These are phyloP conservation scores for Trichogramma pretiosum DNA, from an alignment of 1,140 invertebrate genomes.

Conservation along the genomic window DNA sequence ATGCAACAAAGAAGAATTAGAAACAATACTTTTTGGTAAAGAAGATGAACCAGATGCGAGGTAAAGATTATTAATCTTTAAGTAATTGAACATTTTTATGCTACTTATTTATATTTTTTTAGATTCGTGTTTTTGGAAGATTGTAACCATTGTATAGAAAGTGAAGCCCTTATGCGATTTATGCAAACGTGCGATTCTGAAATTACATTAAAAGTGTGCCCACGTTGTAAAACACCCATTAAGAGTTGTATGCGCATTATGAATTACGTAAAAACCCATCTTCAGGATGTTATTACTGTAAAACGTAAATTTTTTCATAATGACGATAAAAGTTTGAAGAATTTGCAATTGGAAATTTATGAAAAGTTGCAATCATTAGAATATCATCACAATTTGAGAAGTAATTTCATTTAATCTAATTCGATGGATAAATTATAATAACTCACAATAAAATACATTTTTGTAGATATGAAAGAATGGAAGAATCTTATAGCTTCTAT, in stretches of 20 bases:
- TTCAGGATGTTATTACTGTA: not conserved
- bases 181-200: not conserved
- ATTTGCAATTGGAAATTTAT: too few relatives aligned
- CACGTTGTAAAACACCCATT: not conserved
- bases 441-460: too few relatives aligned
- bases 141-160: constrained; percentile 5
- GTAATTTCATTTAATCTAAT: too few relatives aligned
- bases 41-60: constrained; percentile 50
- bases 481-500: too few relatives aligned
- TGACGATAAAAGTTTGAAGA: too few relatives aligned
- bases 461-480: too few relatives aligned
- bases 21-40: not conserved
- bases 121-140: constrained; percentile 1
- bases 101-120: not conserved
- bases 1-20: constrained; percentile 28
- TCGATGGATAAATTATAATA: too few relatives aligned
- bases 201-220: not conserved
- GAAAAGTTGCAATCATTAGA: too few relatives aligned
- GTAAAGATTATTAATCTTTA: too few relatives aligned
- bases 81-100: too few relatives aligned
- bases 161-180: not conserved
- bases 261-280: not conserved
- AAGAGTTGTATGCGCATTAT: not conserved
- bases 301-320: not conserved
- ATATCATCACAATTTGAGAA: too few relatives aligned